Evolutionary conservation across 1,140 invertebrate species (phyloP).

Genomic region (Drosophila arawakana): DNA sequence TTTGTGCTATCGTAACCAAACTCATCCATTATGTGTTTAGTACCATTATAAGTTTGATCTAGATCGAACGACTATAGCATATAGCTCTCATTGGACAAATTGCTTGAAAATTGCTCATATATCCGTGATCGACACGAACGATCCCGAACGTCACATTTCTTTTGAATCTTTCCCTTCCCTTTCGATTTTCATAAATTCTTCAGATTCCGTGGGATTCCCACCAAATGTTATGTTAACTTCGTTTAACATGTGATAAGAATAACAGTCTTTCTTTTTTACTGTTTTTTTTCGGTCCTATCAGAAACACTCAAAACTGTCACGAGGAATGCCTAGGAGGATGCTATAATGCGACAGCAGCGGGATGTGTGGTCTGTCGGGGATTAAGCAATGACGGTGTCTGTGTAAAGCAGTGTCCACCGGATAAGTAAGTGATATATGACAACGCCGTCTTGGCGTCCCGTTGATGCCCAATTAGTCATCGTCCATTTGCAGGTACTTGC

Average conservation of each 20-base stretch:
- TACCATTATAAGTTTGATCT: too few relatives aligned
- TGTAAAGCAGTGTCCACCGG: slow-evolving; percentile 59
- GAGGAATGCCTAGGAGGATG: slow-evolving; percentile 74
- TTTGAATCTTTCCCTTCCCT: too few relatives aligned
- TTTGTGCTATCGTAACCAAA: too few relatives aligned
- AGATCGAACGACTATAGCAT: too few relatives aligned
- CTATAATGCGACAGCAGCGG: slow-evolving; percentile 45
- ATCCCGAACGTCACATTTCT: too few relatives aligned
- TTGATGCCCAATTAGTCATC: slow-evolving; percentile 7
- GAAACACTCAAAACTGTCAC: slow-evolving; percentile 54
- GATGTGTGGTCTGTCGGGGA: slow-evolving; percentile 63
- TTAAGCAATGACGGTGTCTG: slow-evolving; percentile 64
- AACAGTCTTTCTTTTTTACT: background rate
- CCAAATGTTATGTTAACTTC: too few relatives aligned
- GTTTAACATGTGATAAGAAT: background rate
- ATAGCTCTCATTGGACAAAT: too few relatives aligned
- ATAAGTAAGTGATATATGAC: slow-evolving; percentile 58
- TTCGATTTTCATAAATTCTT: too few relatives aligned
- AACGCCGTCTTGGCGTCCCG: background rate
- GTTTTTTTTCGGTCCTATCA: slow-evolving; percentile 1
- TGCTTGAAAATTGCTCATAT: too few relatives aligned
- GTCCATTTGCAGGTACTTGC: slow-evolving; percentile 50
- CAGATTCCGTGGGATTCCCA: too few relatives aligned
- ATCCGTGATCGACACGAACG: too few relatives aligned
- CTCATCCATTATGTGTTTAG: too few relatives aligned